Evolutionary conservation across 2,113 vertebrate genomes (phyloP), one percentile per base, ranked within the genome.

Genomic region (Sander lucioperca): DNA sequence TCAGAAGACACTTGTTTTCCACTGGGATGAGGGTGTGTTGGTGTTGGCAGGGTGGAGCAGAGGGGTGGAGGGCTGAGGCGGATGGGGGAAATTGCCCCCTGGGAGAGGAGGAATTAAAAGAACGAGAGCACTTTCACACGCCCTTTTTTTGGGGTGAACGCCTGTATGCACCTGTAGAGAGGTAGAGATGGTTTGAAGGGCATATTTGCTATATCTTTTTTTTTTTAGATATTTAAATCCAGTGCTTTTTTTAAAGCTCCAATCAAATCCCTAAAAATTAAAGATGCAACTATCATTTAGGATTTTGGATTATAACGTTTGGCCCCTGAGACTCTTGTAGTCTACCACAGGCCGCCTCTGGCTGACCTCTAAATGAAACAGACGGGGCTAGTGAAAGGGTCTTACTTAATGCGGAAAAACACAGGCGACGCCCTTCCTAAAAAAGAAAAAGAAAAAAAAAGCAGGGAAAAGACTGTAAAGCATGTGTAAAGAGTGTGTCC

Each of bases 1-100:
- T 93, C 86, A 91, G 86, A 94, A 94, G 91, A 94, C 91, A 93
- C 92, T 94, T 94, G 93, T 94, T 92, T 91, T 94, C 89, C 90
- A 90, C 86, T 75, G 87, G 91, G 91, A 91, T 67, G 47, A 88
- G 91, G 88, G 90, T 84, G 83, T 91, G 90, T 93, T 93, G 83
- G 79, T 93, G 88, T 93, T 91, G 92, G 93, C 90, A 92, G 90
- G 83, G 89, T 91, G 90, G 84, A 92, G 87, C 74, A 85, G 76
- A 73, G 84, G 74, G 80, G 61, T 81, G 86, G 85, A 73, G 84
- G 83, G 83, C 75, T 84, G 78, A 77, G 76, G 79, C 27, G 43
- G 84, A 76, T 50, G 70, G 54, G 45, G 86, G 67, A 39, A 72
- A 77, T 65, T 76, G 64, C 65, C 91, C 83, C 89, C 68, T 74